Evolutionary conservation across 2,888 invertebrate species (phyloP).

Genomic region (Drosophila prolongata): DNA sequence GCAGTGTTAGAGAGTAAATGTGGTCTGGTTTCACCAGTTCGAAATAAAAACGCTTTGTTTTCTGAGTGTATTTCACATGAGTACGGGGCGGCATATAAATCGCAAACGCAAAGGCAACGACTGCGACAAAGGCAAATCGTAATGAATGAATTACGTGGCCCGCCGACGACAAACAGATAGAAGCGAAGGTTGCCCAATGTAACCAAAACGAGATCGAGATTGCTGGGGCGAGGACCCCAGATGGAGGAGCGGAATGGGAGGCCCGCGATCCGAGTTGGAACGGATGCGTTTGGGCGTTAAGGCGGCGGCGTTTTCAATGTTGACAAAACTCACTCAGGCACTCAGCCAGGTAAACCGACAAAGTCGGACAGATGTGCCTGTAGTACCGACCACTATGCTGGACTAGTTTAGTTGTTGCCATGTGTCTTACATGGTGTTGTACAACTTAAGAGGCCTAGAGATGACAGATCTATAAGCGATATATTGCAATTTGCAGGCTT

Average conservation of each 20-base stretch:
- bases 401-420: conserved; percentile 66
- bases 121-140: conserved; percentile 57
- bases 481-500: conserved; percentile 18
- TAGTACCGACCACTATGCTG: conserved; percentile 48
- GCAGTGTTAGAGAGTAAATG: too few species aligned
- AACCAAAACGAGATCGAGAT: conserved; percentile 67
- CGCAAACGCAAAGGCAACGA: conserved; percentile 64
- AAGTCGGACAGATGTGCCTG: conserved; percentile 38
- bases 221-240: conserved; percentile 10
- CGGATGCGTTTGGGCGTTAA: conserved; percentile 79
- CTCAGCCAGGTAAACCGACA: conserved; percentile 32
- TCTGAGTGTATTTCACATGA: conserved; percentile 19
- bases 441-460: conserved; percentile 55
- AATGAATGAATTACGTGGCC: conserved; percentile 70
- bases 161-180: conserved; percentile 51
- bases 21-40: too few species aligned
- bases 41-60: background rate
- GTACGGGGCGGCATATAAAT: conserved; percentile 68
- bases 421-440: conserved; percentile 62
- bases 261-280: conserved; percentile 33
- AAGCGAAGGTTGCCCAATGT: conserved; percentile 71
- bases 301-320: conserved; percentile 67
- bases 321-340: conserved; percentile 75
- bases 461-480: conserved; percentile 48
- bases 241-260: conserved; percentile 5